Evolutionary conservation across 2,113 vertebrate genomes (phyloP).

Genomic region (Psilopogon haemacephalus): DNA sequence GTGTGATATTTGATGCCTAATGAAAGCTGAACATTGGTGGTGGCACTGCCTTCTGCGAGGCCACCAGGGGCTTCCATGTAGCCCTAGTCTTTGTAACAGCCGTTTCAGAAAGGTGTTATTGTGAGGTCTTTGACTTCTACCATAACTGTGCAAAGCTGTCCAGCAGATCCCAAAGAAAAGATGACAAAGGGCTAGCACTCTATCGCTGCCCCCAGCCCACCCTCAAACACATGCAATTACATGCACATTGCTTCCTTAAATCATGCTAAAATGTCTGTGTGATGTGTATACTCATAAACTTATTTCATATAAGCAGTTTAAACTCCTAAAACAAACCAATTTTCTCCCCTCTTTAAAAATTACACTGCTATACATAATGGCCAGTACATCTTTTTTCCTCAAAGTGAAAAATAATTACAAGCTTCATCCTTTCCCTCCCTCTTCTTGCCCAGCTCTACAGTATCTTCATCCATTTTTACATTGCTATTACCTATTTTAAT

Average conservation of each 20-base stretch:
- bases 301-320: neutral
- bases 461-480: neutral
- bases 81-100: neutral
- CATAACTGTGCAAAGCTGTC: neutral
- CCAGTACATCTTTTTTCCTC: neutral
- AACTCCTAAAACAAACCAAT: neutral
- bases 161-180: neutral
- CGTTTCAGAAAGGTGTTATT: neutral
- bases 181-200: neutral
- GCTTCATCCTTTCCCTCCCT: neutral
- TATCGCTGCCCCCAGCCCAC: neutral
- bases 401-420: constrained; percentile 19
- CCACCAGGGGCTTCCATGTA: neutral
- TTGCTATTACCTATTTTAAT: constrained; percentile 39
- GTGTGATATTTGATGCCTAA: neutral
- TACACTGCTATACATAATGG: neutral
- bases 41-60: neutral
- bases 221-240: neutral
- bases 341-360: constrained; percentile 21
- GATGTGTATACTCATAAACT: neutral
- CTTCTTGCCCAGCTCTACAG: neutral
- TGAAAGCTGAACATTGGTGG: neutral
- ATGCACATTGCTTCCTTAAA: neutral
- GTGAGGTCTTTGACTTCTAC: neutral
- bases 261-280: neutral